Conservation (phyloP, 92 coral and sea anemone species). For the Umimayanthus chanpuru region DNA sequence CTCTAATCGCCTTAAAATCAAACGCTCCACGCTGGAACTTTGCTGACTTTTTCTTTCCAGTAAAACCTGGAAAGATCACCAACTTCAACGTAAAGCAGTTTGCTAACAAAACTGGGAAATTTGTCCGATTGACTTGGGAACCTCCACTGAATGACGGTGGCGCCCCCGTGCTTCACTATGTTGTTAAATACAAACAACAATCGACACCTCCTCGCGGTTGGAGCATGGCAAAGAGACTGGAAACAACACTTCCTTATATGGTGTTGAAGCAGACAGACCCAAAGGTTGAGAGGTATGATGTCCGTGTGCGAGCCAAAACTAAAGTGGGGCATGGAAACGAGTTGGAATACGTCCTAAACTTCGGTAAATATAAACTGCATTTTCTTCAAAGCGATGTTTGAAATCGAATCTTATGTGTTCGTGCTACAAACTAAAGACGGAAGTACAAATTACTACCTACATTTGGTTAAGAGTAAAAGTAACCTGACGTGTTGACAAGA, state of each 20-base stretch:
- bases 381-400: too few species aligned
- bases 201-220: constrained; percentile 1
- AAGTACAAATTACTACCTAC: too few species aligned
- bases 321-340: constrained; percentile 31
- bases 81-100: not conserved
- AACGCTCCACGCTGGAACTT: not conserved
- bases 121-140: constrained; percentile 11
- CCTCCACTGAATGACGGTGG: constrained; percentile 27
- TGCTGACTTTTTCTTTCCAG: not conserved
- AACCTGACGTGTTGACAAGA: too few species aligned
- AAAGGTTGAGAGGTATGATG: constrained; percentile 17
- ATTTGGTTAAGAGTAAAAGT: too few species aligned
- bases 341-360: constrained; percentile 35
- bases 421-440: too few species aligned
- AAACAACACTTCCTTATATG: not conserved
- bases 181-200: constrained; percentile 17
- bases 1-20: not conserved
- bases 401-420: too few species aligned
- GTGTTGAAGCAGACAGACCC: constrained; percentile 14
- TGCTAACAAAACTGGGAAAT: constrained; percentile 24
- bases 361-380: constrained; percentile 7
- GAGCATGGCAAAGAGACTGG: constrained; percentile 2
- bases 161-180: constrained; percentile 9
- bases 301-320: constrained; percentile 25
- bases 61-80: constrained; percentile 25